Evolutionary conservation across 2,113 vertebrate genomes (phyloP).

Genomic region (Empidonax traillii): DNA sequence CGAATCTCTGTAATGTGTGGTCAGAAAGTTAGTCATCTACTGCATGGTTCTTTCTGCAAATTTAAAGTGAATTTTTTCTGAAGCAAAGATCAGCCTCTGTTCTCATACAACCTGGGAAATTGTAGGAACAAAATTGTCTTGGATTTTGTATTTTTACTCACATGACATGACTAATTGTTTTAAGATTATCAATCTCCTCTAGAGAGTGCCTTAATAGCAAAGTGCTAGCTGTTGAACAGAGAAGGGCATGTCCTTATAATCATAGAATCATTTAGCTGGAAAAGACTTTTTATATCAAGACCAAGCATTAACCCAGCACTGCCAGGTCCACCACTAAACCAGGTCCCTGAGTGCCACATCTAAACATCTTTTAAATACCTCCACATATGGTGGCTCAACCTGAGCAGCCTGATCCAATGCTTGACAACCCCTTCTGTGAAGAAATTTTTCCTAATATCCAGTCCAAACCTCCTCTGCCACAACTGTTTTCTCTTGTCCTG

Average conservation of each 20-base stretch:
- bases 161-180: not conserved
- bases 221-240: not conserved
- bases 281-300: not conserved
- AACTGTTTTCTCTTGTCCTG: not conserved
- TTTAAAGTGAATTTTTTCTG: not conserved
- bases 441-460: not conserved
- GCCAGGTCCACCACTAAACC: not conserved
- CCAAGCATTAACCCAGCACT: not conserved
- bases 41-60: not conserved
- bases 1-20: not conserved
- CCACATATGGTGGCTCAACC: not conserved
- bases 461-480: not conserved
- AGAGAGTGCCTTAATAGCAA: not conserved
- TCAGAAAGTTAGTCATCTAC: not conserved
- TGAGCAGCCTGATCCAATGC: not conserved
- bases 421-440: not conserved
- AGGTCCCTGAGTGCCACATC: not conserved
- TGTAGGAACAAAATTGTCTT: not conserved
- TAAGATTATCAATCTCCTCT: not conserved
- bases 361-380: fast-evolving
- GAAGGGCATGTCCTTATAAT: not conserved
- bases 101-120: not conserved
- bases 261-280: not conserved
- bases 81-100: not conserved
- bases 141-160: not conserved